Evolutionary conservation across 2,888 invertebrate genomes (phyloP).

Genomic region (Ornithoptera alexandrae): DNA sequence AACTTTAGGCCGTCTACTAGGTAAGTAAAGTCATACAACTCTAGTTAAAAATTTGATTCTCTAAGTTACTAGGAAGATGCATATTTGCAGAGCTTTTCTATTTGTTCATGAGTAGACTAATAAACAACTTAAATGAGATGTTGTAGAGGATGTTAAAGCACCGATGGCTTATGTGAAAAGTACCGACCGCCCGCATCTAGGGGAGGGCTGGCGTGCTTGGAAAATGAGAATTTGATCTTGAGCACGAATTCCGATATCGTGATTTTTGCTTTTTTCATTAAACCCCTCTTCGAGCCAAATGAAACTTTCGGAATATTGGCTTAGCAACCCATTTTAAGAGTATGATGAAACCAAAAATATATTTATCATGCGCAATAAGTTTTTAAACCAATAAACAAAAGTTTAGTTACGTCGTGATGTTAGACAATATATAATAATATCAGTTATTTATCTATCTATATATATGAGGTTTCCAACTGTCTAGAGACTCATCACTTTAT

Average conservation of each 20-base stretch:
- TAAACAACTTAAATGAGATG: background rate
- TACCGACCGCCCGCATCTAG: constrained; percentile 11
- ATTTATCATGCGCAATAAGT: background rate
- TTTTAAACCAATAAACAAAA: too few relatives aligned
- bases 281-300: constrained; percentile 14
- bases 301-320: constrained; percentile 10
- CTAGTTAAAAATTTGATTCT: too few relatives aligned
- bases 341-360: background rate
- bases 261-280: constrained; percentile 29
- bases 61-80: too few relatives aligned
- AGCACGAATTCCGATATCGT: constrained; percentile 28
- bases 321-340: background rate
- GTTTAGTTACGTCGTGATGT: too few relatives aligned
- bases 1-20: too few relatives aligned
- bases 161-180: constrained; percentile 15
- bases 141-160: constrained; percentile 10
- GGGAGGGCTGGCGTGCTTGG: constrained; percentile 16
- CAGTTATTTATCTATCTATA: background rate
- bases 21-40: too few relatives aligned
- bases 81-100: background rate
- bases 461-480: too few relatives aligned
- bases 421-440: background rate
- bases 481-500: too few relatives aligned
- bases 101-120: background rate
- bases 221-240: constrained; percentile 29